phyloP scores from a whole-genome alignment of 1,140 invertebrate genomes.

The Planococcus citri region DNA sequence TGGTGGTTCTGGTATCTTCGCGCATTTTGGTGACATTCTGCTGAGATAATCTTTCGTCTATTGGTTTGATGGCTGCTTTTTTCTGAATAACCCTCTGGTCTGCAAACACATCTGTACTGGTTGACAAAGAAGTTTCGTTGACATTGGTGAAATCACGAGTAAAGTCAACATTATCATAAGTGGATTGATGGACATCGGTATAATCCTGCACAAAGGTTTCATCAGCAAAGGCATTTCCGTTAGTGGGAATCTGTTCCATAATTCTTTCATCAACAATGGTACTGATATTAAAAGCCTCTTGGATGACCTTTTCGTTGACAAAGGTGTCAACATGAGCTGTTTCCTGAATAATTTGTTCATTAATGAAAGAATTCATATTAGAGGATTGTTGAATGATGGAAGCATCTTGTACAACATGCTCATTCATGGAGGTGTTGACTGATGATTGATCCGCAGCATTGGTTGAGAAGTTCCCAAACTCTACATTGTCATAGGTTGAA shows the following conservation, averaged over 20 bases:
- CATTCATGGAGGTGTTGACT: too few relatives aligned
- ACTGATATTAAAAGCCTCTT: background rate
- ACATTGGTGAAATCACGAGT: background rate
- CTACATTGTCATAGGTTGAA: too few relatives aligned
- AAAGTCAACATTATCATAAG: background rate
- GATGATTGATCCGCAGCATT: too few relatives aligned
- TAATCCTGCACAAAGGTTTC: background rate
- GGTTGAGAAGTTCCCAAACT: too few relatives aligned
- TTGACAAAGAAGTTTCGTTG: background rate
- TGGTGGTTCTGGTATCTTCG: constrained; percentile 11
- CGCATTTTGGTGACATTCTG: constrained; percentile 18
- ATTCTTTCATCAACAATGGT: background rate
- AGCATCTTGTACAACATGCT: too few relatives aligned
- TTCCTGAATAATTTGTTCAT: background rate
- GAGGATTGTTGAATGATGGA: background rate
- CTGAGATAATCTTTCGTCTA: constrained; percentile 13
- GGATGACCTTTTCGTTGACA: background rate
- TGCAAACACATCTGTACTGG: background rate
- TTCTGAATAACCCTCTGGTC: background rate
- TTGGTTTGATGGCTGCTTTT: background rate
- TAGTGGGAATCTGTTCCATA: too few relatives aligned
- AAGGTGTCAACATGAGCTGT: background rate
- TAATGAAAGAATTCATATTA: background rate
- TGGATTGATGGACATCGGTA: background rate
- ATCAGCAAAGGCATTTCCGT: background rate